Percentiles rank a stretch among this genome's conserved stretches.
phyloP scores from a whole-genome alignment of 2,797 vertebrate species.

The Stomatorhinus walkeri region DNA sequence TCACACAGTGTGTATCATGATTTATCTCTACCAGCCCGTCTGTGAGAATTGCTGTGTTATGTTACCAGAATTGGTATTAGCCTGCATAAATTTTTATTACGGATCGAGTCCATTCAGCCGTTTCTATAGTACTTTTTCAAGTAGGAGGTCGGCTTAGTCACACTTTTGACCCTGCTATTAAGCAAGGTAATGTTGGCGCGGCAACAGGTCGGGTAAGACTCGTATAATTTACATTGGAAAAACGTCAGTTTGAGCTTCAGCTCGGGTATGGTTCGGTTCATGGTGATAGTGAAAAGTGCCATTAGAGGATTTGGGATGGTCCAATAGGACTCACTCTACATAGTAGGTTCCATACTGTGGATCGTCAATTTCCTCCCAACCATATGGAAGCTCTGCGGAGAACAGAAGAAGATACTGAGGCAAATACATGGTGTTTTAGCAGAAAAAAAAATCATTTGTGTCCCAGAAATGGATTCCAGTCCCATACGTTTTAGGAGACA shows the following conservation, averaged over 20 bases:
- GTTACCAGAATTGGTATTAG: not conserved
- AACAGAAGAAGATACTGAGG: slow-evolving; percentile 25
- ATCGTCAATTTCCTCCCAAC: slow-evolving; percentile 93
- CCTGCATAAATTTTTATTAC: not conserved
- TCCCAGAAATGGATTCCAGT: not conserved
- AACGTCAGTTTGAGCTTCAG: not conserved
- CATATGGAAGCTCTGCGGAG: slow-evolving; percentile 83
- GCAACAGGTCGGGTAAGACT: not conserved
- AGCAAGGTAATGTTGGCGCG: not conserved
- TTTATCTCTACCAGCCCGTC: not conserved
- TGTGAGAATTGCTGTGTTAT: not conserved
- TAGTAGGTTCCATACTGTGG: slow-evolving; percentile 90
- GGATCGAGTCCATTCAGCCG: not conserved
- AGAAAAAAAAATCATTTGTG: not conserved
- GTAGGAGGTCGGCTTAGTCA: not conserved
- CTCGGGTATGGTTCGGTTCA: not conserved
- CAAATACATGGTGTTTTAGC: not conserved
- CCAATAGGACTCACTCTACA: slow-evolving; percentile 76
- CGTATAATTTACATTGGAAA: not conserved
- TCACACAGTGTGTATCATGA: not conserved
- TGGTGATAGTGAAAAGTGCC: not conserved
- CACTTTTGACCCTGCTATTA: not conserved
- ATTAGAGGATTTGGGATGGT: not conserved
- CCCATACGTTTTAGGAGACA: not conserved
- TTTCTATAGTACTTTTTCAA: not conserved